These are phyloP conservation scores for Cryptoleucopteryx plumbea DNA, from an alignment of 2,113 vertebrate genomes.

Conservation along the genomic window DNA sequence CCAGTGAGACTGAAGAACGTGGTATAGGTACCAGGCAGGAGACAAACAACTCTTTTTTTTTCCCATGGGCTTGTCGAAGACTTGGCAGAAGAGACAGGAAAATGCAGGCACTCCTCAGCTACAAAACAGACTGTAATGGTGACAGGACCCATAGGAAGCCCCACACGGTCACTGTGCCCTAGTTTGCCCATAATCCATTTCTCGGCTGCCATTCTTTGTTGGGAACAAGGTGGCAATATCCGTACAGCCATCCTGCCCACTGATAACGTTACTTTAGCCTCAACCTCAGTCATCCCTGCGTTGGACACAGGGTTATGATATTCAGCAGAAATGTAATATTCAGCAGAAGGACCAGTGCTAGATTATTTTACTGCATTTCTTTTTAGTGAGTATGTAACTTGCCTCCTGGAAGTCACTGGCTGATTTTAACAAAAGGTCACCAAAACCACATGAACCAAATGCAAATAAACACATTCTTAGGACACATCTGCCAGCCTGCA, in stretches of 20 bases:
- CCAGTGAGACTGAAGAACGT: fast-evolving
- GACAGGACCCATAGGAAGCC: not conserved
- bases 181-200: not conserved
- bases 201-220: not conserved
- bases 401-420: conserved; percentile 21
- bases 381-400: not conserved
- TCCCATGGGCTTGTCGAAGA: fast-evolving
- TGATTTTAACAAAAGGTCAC: conserved; percentile 50
- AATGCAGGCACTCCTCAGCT: not conserved
- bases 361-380: not conserved
- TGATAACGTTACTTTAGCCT: not conserved
- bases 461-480: conserved; percentile 47
- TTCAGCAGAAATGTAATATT: not conserved
- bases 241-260: not conserved
- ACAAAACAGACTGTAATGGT: not conserved
- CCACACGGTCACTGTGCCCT: fast-evolving
- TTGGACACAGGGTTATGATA: not conserved
- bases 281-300: not conserved
- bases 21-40: not conserved
- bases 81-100: not conserved
- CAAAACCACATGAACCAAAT: conserved; percentile 45
- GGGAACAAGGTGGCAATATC: not conserved
- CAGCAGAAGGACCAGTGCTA: not conserved
- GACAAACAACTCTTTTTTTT: not conserved
- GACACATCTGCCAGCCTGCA: not conserved